Conservation (phyloP, 1,140 invertebrate species). For the Babylonia areolata region DNA sequence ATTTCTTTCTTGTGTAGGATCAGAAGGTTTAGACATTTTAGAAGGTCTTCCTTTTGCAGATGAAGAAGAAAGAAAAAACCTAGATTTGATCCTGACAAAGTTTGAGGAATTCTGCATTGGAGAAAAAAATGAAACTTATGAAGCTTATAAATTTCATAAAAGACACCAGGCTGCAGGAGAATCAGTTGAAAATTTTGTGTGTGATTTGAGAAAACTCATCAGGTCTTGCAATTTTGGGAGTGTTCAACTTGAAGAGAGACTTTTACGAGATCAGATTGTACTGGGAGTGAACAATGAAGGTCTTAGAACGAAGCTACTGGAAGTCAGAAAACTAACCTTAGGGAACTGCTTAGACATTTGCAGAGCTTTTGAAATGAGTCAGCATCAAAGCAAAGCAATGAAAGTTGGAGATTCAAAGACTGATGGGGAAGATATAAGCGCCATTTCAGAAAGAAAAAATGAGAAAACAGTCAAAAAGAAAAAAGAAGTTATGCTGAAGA, state of each 20-base stretch:
- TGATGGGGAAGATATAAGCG: neutral
- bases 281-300: neutral
- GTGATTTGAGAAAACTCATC: neutral
- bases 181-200: neutral
- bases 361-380: neutral
- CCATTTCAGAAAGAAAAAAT: neutral
- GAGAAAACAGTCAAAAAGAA: neutral
- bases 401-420: neutral
- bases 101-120: neutral
- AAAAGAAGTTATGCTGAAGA: neutral
- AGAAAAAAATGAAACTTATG: neutral
- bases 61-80: neutral
- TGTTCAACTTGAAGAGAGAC: neutral
- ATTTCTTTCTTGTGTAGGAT: neutral
- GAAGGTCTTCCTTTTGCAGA: neutral
- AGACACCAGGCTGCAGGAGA: conserved; percentile 1
- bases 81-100: neutral
- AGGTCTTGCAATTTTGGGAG: neutral
- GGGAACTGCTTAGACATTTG: neutral
- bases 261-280: neutral
- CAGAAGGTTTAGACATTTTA: neutral
- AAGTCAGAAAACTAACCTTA: neutral
- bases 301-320: neutral
- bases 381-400: neutral
- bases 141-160: neutral